Percentiles rank a stretch among this genome's conserved stretches.
Evolutionary conservation across 2,888 invertebrate species (phyloP).

Genomic region (Dioctria linearis): DNA sequence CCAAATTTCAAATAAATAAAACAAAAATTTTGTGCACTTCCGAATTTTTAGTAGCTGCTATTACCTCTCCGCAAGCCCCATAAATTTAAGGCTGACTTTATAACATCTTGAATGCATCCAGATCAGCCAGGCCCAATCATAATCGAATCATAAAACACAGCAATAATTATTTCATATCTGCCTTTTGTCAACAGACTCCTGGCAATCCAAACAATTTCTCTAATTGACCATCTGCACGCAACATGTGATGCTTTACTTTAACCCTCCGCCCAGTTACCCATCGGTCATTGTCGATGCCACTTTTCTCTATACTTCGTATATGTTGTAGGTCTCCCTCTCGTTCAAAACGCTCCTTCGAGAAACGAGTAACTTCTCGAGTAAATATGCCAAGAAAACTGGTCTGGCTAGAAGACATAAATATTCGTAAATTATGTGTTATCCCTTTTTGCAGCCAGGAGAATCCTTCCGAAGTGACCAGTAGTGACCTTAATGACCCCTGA

Average conservation of each 20-base stretch:
- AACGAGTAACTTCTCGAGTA: constrained; percentile 32
- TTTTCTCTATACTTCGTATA: background rate
- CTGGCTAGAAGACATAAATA: constrained; percentile 40
- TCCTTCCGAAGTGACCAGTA: constrained; percentile 48
- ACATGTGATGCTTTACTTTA: constrained; percentile 25
- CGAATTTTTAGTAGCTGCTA: too few species aligned
- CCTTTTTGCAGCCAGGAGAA: constrained; percentile 10
- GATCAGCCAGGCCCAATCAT: constrained; percentile 9
- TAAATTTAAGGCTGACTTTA: background rate
- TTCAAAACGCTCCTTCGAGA: constrained; percentile 2
- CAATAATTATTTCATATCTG: constrained; percentile 15
- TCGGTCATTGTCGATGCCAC: constrained; percentile 30
- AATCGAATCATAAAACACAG: constrained; percentile 11
- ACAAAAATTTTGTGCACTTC: too few species aligned
- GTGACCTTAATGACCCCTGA: constrained; percentile 45
- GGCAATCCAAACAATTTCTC: constrained; percentile 47
- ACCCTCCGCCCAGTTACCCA: constrained; percentile 10
- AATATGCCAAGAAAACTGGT: constrained; percentile 50
- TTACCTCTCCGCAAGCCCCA: background rate
- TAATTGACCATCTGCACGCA: constrained; percentile 50
- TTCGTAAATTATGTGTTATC: constrained; percentile 41
- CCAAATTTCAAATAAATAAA: too few species aligned
- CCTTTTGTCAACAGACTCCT: constrained; percentile 38
- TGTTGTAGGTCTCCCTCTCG: background rate
- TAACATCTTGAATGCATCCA: background rate